A percentile compares a stretch with the other conserved stretches of the same genome.
phyloP scores from a whole-genome alignment of 2,888 invertebrate genomes.

The Monochamus alternatus region DNA sequence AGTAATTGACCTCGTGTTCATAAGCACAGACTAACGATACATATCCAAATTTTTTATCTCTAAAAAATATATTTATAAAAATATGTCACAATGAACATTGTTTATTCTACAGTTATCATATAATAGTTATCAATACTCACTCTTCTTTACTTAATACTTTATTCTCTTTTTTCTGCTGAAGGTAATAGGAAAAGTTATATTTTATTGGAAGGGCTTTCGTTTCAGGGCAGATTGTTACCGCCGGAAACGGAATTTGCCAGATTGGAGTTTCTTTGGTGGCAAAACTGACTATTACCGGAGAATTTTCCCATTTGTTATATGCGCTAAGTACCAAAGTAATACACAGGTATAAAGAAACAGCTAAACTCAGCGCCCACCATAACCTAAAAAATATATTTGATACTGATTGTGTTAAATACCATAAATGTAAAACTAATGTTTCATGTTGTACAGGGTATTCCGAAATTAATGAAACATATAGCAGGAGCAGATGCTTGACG shows the following conservation, averaged over 20 bases:
- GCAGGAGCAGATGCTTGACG: too few relatives aligned
- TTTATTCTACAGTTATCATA: neutral
- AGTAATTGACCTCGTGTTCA: slow-evolving; percentile 28
- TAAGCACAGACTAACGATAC: slow-evolving; percentile 44
- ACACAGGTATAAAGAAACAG: slow-evolving; percentile 72
- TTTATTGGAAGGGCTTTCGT: slow-evolving; percentile 38
- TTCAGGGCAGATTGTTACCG: slow-evolving; percentile 58
- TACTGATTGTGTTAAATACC: neutral
- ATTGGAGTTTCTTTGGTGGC: slow-evolving; percentile 80
- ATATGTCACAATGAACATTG: neutral
- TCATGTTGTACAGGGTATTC: too few relatives aligned
- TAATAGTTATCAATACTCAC: slow-evolving; percentile 39
- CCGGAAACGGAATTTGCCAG: slow-evolving; percentile 72
- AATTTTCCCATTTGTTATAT: slow-evolving; percentile 80
- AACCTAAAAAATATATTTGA: slow-evolving; percentile 69
- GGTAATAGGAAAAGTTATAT: slow-evolving; percentile 47
- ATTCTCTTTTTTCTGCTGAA: slow-evolving; percentile 29
- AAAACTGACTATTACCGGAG: slow-evolving; percentile 82
- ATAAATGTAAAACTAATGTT: too few relatives aligned
- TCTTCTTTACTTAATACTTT: slow-evolving; percentile 37
- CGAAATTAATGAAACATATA: too few relatives aligned
- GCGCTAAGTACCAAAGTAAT: slow-evolving; percentile 75
- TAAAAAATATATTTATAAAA: neutral
- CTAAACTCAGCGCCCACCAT: slow-evolving; percentile 74
- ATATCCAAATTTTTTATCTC: slow-evolving; percentile 42